phyloP scores from a whole-genome alignment of 2,797 vertebrate species.

The Prionace glauca region DNA sequence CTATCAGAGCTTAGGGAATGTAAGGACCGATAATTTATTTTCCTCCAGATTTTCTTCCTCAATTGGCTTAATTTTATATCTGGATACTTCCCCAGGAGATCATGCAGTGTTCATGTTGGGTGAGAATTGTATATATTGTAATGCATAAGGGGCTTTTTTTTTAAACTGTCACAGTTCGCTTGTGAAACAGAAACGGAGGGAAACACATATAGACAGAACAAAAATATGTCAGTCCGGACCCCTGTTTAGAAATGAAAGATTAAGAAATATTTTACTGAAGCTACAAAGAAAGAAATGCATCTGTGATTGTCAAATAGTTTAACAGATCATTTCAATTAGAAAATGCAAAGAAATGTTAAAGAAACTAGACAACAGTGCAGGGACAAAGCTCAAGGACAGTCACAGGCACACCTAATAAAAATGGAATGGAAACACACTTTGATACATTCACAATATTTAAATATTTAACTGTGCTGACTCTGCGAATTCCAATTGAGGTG shows the following conservation, averaged over 20 bases:
- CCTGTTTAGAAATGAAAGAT: background rate
- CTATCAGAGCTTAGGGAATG: background rate
- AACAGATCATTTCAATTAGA: background rate
- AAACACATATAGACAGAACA: no score
- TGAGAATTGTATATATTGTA: background rate
- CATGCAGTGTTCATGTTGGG: background rate
- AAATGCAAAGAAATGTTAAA: background rate
- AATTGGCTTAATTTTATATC: background rate
- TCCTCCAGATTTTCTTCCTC: background rate
- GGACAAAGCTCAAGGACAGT: background rate
- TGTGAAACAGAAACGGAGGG: background rate
- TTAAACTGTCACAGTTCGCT: background rate
- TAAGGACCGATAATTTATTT: background rate
- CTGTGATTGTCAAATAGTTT: background rate
- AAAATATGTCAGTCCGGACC: background rate
- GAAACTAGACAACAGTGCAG: no score
- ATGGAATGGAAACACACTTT: background rate
- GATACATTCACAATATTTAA: no score
- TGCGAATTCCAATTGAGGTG: background rate
- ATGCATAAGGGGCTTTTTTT: background rate
- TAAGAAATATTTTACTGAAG: background rate
- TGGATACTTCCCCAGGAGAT: background rate
- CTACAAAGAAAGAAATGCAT: background rate
- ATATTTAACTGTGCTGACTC: background rate
- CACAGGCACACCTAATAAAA: background rate